phyloP scores from a whole-genome alignment of 2,888 invertebrate species.

The Portevinia maculata region DNA sequence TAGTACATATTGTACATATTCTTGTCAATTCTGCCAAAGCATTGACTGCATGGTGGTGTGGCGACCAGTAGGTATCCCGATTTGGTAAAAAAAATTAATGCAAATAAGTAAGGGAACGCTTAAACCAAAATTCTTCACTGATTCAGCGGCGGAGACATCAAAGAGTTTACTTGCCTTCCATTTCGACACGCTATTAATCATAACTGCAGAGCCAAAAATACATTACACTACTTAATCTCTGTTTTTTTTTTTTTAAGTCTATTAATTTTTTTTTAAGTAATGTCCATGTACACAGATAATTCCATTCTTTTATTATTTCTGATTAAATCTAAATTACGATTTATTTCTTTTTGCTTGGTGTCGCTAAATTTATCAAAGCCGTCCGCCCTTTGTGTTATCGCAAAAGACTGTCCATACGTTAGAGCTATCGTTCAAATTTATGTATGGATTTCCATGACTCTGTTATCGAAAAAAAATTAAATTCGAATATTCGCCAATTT shows the following conservation, averaged over 20 bases:
- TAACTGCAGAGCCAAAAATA: neutral
- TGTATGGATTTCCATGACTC: neutral
- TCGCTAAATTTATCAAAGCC: slow-evolving; percentile 22
- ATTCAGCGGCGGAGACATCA: slow-evolving; percentile 1
- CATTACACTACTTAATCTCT: neutral
- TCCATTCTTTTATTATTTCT: too few species aligned
- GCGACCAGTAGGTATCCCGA: too few species aligned
- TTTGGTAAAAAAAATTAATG: too few species aligned
- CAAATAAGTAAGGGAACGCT: too few species aligned
- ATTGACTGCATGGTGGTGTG: too few species aligned
- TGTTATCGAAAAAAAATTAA: too few species aligned
- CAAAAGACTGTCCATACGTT: neutral
- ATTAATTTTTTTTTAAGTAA: neutral
- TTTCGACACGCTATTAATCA: slow-evolving; percentile 7
- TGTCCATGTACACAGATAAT: too few species aligned
- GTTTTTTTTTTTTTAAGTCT: neutral
- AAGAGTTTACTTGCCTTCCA: neutral
- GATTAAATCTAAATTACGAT: slow-evolving; percentile 20
- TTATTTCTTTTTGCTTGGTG: slow-evolving; percentile 3
- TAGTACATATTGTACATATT: too few species aligned
- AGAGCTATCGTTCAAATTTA: neutral
- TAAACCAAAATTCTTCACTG: neutral
- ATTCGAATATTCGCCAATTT: too few species aligned
- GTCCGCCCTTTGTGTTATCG: slow-evolving; percentile 24
- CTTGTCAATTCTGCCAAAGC: too few species aligned